Base-by-base conservation (phyloP, 1,140 invertebrate genomes). In the Drosophila teissieri region DNA sequence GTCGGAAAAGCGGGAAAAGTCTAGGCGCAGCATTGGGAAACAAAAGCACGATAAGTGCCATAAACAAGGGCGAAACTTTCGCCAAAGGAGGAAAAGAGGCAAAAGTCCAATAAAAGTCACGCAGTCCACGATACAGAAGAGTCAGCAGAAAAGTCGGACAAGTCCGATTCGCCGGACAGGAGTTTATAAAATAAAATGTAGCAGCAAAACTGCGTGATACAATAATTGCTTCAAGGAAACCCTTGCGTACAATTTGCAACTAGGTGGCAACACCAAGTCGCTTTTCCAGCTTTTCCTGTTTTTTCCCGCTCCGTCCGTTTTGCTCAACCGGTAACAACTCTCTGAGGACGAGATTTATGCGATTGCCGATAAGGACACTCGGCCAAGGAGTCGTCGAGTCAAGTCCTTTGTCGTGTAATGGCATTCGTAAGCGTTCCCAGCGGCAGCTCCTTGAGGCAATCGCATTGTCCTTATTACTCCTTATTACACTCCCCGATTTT, bases 41-140 rank as follows among this genome's bases (percentile, higher is more conserved):
- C 84, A 88, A 88, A 86, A 64, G 84, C 68, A 78, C 84, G 84
- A 88, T 89, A 89, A 88, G 84, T 84, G 84, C 84, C 80, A 88
- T 88, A 88, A 88, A 88, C 84, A 88, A 88, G 84, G 82, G 76
- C 61, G 48, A 73, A 88, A 88, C 62, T 86, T 85, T 85, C 68
- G 67, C 84, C 70, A 62, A 84, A 67, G 58, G 45, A 57, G 45
- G 37, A 62, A 72, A 62, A 58, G 46, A 44, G 63, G 68, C 37
- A 49, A 68, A 86, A 86, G 83, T 86, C 82, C 83, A 86, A 86
- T 86, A 86, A 86, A 86, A 86, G 82, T 86, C 82, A 88, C 82
- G 78, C 74, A 79, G 80, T 45, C 63, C 52, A 39, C 65, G 69
- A 85, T 83, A 53, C 64, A 79, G 73, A 36, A 74, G 80, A 85